phyloP scores from a whole-genome alignment of 2,113 vertebrate species.

The Pandion haliaetus region DNA sequence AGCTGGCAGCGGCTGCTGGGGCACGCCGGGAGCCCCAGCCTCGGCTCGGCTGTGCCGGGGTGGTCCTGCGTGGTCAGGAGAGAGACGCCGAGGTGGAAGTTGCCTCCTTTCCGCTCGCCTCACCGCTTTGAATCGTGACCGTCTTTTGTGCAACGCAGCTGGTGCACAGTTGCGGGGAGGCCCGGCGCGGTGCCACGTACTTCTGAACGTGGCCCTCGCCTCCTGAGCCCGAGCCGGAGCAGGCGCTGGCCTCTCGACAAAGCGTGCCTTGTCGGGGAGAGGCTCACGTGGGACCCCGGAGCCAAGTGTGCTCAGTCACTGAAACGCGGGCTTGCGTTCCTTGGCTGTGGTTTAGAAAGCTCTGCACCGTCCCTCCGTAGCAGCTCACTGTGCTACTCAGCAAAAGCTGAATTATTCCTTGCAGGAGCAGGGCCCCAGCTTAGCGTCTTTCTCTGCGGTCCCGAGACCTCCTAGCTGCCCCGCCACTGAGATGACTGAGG shows the following conservation, averaged over 20 bases:
- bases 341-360: neutral
- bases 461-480: neutral
- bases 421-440: neutral
- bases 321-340: rapidly evolving
- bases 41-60: neutral
- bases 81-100: too few relatives aligned
- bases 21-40: too few relatives aligned
- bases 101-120: neutral
- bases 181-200: rapidly evolving
- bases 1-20: neutral
- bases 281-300: rapidly evolving
- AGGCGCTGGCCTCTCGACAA: rapidly evolving
- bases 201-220: neutral
- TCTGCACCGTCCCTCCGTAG: rapidly evolving
- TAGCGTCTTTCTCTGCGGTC: neutral
- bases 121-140: rapidly evolving
- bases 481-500: rapidly evolving
- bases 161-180: neutral
- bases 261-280: rapidly evolving
- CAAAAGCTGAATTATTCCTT: rapidly evolving
- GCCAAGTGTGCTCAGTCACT: neutral
- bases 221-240: neutral
- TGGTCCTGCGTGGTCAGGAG: neutral
- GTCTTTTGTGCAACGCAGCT: rapidly evolving
- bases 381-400: rapidly evolving